Conservation (phyloP, 2,888 invertebrate genomes). For the Lithophane socia region DNA sequence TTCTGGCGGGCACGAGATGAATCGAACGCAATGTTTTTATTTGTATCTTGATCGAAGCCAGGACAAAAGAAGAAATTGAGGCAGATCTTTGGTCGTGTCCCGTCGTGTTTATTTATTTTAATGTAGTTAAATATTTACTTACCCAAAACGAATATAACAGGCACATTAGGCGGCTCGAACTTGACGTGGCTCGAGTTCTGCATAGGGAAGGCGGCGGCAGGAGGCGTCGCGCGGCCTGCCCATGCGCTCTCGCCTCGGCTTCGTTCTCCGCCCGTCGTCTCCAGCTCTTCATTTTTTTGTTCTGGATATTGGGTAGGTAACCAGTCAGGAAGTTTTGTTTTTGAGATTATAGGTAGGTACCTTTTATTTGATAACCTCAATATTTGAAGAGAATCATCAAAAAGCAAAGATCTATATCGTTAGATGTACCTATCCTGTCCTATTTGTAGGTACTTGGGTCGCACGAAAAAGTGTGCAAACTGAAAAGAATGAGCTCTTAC, state of each 20-base stretch:
- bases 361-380: neutral
- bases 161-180: conserved; percentile 96
- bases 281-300: conserved; percentile 93
- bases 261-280: conserved; percentile 82
- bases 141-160: conserved; percentile 97
- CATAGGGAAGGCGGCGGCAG: conserved; percentile 93
- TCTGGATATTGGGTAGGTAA: conserved; percentile 83
- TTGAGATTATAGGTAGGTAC: neutral
- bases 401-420: neutral
- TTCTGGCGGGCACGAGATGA: neutral
- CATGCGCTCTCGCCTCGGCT: conserved; percentile 87
- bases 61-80: neutral
- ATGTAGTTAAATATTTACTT: conserved; percentile 67
- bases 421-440: neutral
- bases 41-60: neutral
- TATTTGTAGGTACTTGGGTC: neutral
- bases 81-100: no score
- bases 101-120: neutral
- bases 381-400: neutral
- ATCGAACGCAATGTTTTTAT: neutral
- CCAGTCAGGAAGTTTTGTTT: neutral
- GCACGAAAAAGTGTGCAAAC: neutral
- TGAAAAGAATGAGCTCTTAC: neutral
- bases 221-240: conserved; percentile 91
- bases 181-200: conserved; percentile 95